These are phyloP conservation scores for Choristoneura rosaceana DNA, from an alignment of 2,888 invertebrate species.

Conservation along the genomic window DNA sequence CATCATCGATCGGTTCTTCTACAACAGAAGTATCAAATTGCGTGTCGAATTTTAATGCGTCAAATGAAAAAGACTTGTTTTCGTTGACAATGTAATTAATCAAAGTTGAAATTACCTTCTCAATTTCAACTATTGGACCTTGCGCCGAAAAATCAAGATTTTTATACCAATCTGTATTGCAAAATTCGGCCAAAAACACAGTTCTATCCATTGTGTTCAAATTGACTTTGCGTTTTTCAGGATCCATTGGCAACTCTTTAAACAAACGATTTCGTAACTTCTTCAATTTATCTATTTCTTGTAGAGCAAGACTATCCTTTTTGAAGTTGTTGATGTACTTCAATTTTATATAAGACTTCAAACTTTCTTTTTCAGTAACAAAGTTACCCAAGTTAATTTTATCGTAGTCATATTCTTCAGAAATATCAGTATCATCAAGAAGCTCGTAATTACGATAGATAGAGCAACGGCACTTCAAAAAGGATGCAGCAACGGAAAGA, in stretches of 20 bases:
- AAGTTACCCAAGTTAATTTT: too few relatives aligned
- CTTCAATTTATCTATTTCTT: slow-evolving; percentile 56
- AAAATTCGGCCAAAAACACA: slow-evolving; percentile 48
- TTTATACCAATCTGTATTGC: slow-evolving; percentile 51
- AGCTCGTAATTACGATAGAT: too few relatives aligned
- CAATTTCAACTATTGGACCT: slow-evolving; percentile 50
- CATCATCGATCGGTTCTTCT: slow-evolving; percentile 52
- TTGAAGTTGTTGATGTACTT: slow-evolving; percentile 48
- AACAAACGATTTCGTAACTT: slow-evolving; percentile 51
- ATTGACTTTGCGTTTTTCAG: slow-evolving; percentile 10
- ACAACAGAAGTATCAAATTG: slow-evolving; percentile 46
- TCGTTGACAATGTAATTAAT: slow-evolving; percentile 62
- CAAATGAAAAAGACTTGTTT: slow-evolving; percentile 57
- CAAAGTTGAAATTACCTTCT: slow-evolving; percentile 55
- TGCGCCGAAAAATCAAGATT: slow-evolving; percentile 43
- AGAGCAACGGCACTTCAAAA: too few relatives aligned
- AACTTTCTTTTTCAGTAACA: too few relatives aligned
- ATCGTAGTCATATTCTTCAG: too few relatives aligned
- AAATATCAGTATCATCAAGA: too few relatives aligned
- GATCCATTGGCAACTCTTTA: slow-evolving; percentile 43
- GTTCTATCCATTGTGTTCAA: slow-evolving; percentile 50
- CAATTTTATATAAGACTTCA: too few relatives aligned
- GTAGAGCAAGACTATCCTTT: slow-evolving; percentile 46
- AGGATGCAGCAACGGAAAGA: slow-evolving; percentile 51
- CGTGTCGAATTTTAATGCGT: slow-evolving; percentile 55